Conservation (phyloP, 2,113 vertebrate genomes). For the Picathartes gymnocephalus region DNA sequence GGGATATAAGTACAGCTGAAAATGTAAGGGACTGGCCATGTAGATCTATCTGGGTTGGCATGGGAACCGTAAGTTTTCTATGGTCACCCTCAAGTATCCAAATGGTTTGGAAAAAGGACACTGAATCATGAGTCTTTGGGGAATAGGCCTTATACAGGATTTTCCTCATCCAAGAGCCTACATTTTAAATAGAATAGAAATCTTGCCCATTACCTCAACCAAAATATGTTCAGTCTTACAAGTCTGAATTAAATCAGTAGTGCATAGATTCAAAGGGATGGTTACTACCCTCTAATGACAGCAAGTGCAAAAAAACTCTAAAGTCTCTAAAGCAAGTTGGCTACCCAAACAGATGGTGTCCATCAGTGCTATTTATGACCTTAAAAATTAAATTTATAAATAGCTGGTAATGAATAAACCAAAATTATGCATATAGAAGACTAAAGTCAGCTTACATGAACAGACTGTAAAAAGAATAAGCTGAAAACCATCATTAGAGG, state of each 20-base stretch:
- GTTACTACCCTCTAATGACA: neutral
- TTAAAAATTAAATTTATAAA: neutral
- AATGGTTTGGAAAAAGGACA: neutral
- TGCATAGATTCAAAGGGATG: neutral
- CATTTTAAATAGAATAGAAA: neutral
- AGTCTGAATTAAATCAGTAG: neutral
- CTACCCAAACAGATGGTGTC: neutral
- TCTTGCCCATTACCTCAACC: neutral
- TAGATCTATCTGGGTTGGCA: neutral
- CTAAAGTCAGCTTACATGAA: neutral
- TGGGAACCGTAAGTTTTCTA: neutral
- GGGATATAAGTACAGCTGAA: neutral
- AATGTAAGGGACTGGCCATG: neutral
- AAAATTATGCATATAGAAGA: neutral
- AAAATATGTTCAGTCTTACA: neutral
- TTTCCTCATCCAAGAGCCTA: neutral
- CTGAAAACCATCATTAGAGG: neutral
- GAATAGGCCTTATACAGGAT: neutral
- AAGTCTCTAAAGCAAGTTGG: neutral
- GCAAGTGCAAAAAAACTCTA: neutral
- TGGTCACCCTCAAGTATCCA: neutral
- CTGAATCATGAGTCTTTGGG: neutral
- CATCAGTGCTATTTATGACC: neutral
- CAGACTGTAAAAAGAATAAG: neutral
- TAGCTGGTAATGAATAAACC: neutral